phyloP scores from a whole-genome alignment of 2,113 vertebrate species.

The Rhea pennata region DNA sequence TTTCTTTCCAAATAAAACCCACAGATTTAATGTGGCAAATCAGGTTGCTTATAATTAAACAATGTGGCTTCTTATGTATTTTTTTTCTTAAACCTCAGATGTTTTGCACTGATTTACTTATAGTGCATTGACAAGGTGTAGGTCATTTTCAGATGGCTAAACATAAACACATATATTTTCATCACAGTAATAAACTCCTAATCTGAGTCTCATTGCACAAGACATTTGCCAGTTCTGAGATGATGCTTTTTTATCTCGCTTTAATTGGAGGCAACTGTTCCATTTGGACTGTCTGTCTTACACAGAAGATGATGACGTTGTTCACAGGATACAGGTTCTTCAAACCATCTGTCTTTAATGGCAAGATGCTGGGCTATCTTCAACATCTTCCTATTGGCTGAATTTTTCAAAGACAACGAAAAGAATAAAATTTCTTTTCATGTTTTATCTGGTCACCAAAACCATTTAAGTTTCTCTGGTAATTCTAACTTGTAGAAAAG shows the following conservation, averaged over 20 bases:
- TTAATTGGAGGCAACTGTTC: constrained; percentile 42
- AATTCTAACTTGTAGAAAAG: not conserved
- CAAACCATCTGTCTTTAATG: constrained; percentile 40
- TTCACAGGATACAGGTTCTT: constrained; percentile 24
- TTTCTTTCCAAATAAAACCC: not conserved
- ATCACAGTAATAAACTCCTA: constrained; percentile 2
- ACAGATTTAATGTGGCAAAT: not conserved
- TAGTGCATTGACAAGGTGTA: not conserved
- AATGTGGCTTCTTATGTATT: not conserved
- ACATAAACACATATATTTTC: constrained; percentile 13
- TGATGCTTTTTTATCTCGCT: not conserved
- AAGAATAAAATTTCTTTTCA: not conserved
- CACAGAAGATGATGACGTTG: not conserved
- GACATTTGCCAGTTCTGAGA: not conserved
- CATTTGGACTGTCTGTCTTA: constrained; percentile 32
- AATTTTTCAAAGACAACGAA: not conserved
- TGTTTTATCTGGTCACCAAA: not conserved
- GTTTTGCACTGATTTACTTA: not conserved
- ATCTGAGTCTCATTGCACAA: not conserved
- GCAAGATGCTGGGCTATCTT: not conserved
- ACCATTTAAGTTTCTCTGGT: not conserved
- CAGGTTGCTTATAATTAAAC: not conserved
- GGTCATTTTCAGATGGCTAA: constrained; percentile 11
- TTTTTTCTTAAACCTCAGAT: not conserved
- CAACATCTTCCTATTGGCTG: not conserved